Conservation (phyloP, 2,888 invertebrate genomes). For the Scelioninae gen. 1 region DNA sequence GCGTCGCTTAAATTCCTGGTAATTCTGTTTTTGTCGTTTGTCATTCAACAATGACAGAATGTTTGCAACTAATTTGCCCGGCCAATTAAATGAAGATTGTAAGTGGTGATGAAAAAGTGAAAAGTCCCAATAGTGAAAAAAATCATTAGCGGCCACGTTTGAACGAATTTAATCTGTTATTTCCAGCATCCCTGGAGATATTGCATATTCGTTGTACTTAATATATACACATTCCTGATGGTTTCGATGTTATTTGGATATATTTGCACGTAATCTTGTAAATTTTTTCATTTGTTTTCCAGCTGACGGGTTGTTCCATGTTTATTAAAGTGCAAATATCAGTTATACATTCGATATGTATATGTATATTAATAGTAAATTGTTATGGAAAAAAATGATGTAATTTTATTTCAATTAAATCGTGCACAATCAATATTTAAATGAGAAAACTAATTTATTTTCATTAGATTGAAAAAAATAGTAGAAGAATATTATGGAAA, state of each 20-base stretch:
- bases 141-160: background rate
- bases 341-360: background rate
- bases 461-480: too few relatives aligned
- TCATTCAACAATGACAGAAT: background rate
- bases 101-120: background rate
- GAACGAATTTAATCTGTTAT: conserved; percentile 8
- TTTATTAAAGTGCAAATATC: background rate
- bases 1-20: background rate
- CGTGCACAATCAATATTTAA: too few relatives aligned
- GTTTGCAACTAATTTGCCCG: conserved; percentile 6
- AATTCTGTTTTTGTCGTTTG: conserved; percentile 6
- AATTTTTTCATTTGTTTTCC: background rate
- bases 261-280: background rate
- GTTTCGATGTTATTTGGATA: background rate
- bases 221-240: background rate
- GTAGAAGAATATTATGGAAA: too few relatives aligned
- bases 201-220: background rate
- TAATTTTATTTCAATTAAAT: too few relatives aligned
- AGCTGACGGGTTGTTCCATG: background rate
- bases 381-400: too few relatives aligned
- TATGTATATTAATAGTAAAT: too few relatives aligned
- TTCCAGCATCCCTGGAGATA: background rate
- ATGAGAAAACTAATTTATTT: too few relatives aligned
- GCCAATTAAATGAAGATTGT: conserved; percentile 7
- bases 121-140: background rate